These are phyloP conservation scores for Dendroctonus valens DNA, from an alignment of 1,140 invertebrate species.

Conservation along the genomic window DNA sequence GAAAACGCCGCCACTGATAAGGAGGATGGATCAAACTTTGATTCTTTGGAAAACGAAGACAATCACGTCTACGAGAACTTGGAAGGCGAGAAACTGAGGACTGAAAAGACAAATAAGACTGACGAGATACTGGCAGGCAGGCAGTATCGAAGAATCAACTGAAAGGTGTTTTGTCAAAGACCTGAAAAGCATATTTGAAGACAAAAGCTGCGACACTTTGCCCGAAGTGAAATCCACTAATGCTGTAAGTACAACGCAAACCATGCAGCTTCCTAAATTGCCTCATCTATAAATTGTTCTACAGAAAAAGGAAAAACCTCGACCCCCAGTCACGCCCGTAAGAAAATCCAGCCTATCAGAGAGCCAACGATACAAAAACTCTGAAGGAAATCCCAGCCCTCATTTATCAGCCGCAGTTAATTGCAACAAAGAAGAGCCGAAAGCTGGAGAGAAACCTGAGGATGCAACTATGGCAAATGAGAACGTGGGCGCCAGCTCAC, in stretches of 20 bases:
- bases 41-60: constrained; percentile 42
- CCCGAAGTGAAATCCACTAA: too few relatives aligned
- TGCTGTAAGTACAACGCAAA: neutral
- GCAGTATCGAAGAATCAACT: neutral
- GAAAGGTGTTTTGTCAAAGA: constrained; percentile 40
- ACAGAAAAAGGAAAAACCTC: neutral
- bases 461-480: neutral
- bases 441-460: too few relatives aligned
- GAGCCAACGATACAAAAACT: too few relatives aligned
- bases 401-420: too few relatives aligned
- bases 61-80: constrained; percentile 44
- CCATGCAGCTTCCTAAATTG: neutral
- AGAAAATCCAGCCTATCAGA: neutral
- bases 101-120: constrained; percentile 22
- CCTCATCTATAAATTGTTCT: neutral
- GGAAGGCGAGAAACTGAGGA: constrained; percentile 34
- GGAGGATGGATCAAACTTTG: constrained; percentile 35
- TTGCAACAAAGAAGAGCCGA: too few relatives aligned
- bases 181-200: constrained; percentile 41
- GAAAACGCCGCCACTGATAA: constrained; percentile 5
- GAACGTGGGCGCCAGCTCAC: neutral
- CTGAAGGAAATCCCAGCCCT: too few relatives aligned
- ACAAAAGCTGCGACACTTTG: constrained; percentile 1
- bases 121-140: constrained; percentile 5
- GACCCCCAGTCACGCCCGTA: neutral